Base-by-base conservation (phyloP, 53 echinoderm and acorn worm genomes). In the Antedon mediterranea region DNA sequence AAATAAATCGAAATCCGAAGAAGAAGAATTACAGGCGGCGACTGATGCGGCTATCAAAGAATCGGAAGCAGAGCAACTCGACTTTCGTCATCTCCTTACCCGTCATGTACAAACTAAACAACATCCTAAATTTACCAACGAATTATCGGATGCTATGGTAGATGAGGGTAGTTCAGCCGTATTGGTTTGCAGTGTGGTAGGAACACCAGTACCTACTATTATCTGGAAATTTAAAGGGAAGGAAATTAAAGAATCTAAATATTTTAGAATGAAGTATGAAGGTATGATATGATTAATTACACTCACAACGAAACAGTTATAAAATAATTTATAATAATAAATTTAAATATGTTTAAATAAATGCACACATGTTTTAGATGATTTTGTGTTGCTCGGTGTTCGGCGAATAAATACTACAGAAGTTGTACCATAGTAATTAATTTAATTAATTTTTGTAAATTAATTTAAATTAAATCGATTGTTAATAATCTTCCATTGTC, bases 161-260 rank as follows among this genome's bases (percentile, higher is more conserved):
- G 78, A 76, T 28, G 95, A 94, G 43, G 95, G 95, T 8, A 89
- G 87, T 8, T 31, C 78, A 43, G 95, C 89, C 34, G 85, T 89
- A 0, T 85, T 94, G 34, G 87, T 85, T 42, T 94, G 95, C 34
- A 74, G 79, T 42, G 86, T 94, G 5, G 85, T 91, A 23, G 91
- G 86, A 5, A 33, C 72, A 1, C 95, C 95, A 0, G 42, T 70
- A 28, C 95, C 95, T 0, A 83, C 78, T 34, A 81, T 94, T 26
- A 74, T 81, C 3, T 94, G 95, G 95, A 80, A 89, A 4, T 80
- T 88, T 0, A 83, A 89, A 34, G 86, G 84, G 0, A 85, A 91
- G 83, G 91, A 91, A 70, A 94, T 94, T 30, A 89, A 87, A 72
- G 95, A 94, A 80, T 94, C 95, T 0, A 94, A 94, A 34, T 94